These are phyloP conservation scores for Deroplatys truncata DNA, from an alignment of 2,888 invertebrate species.

Conservation along the genomic window DNA sequence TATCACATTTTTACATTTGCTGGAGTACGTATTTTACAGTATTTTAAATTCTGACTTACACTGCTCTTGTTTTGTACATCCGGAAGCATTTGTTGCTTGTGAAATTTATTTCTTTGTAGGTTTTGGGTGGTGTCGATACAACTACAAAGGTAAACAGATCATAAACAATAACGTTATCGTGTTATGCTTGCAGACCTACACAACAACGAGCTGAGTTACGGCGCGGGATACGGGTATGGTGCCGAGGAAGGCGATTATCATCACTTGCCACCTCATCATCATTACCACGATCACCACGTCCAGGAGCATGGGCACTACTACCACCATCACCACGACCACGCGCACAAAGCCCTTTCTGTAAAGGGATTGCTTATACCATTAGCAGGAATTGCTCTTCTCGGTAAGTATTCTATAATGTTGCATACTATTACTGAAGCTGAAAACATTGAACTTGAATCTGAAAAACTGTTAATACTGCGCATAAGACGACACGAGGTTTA, in stretches of 20 bases:
- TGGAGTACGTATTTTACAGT: no score
- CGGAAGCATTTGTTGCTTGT: no score
- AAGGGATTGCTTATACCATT: conserved; percentile 29
- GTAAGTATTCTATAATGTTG: background rate
- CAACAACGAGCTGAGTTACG: background rate
- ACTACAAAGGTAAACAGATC: no score
- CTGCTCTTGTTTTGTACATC: no score
- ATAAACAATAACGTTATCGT: background rate
- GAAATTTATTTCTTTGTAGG: no score
- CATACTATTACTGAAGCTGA: background rate
- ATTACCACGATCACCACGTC: background rate
- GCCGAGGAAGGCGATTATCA: background rate
- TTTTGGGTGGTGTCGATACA: no score
- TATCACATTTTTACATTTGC: no score
- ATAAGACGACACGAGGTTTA: no score
- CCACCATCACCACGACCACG: background rate
- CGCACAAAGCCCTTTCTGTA: conserved; percentile 12
- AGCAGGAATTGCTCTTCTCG: conserved; percentile 47
- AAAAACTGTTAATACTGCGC: no score
- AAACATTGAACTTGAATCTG: background rate
- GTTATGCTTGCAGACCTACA: background rate
- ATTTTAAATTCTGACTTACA: no score
- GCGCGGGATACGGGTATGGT: background rate
- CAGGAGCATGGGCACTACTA: background rate
- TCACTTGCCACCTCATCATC: conserved; percentile 11